Evolutionary conservation across 2,113 vertebrate genomes (phyloP).

Genomic region (Chaetorhynchus papuensis): DNA sequence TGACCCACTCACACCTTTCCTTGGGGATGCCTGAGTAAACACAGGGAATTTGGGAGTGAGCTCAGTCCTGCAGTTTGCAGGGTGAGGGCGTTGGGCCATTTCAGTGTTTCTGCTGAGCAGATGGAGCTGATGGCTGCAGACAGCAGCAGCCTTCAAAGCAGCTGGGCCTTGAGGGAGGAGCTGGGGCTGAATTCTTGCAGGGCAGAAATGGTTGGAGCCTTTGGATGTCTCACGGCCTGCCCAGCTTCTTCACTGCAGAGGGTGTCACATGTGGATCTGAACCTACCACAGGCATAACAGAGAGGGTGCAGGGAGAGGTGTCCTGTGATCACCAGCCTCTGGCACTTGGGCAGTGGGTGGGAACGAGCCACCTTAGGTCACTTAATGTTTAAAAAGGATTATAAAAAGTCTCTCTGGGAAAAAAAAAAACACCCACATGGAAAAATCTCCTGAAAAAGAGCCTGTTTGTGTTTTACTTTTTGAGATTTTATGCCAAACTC

Average conservation of each 20-base stretch:
- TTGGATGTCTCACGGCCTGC: neutral
- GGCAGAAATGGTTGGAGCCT: neutral
- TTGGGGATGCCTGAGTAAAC: neutral
- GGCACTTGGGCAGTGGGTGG: neutral
- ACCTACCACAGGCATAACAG: neutral
- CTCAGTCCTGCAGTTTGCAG: neutral
- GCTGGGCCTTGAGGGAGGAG: neutral
- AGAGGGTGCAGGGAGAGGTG: neutral
- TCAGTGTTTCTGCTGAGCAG: neutral
- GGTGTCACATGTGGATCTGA: neutral
- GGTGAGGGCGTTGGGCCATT: neutral
- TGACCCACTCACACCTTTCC: neutral
- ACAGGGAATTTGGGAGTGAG: neutral
- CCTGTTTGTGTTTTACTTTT: constrained; percentile 32
- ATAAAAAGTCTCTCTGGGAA: neutral
- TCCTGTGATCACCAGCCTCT: neutral
- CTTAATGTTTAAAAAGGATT: neutral
- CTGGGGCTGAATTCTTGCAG: neutral
- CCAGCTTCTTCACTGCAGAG: neutral
- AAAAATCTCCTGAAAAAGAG: constrained; percentile 30
- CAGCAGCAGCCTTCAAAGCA: neutral
- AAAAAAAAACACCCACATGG: neutral
- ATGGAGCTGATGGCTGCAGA: neutral
- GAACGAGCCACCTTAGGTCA: neutral
- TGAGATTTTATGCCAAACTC: constrained; percentile 31